A percentile compares a stretch with the other conserved stretches of the same genome.
Evolutionary conservation across 2,797 vertebrate species (phyloP).

Genomic region (Balearica regulorum): DNA sequence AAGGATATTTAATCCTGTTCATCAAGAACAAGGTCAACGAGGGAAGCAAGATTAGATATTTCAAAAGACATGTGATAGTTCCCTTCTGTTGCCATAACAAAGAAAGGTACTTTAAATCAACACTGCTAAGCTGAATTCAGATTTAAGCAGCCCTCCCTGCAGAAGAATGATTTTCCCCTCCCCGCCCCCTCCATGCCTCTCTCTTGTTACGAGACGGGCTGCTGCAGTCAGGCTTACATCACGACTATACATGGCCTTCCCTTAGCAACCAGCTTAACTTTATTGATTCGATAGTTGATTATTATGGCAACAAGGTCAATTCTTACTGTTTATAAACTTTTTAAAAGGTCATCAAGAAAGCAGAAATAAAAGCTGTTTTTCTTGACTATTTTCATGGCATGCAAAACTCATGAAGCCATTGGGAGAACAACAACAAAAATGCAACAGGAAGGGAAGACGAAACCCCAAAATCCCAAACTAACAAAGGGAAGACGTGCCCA

Average conservation of each 20-base stretch:
- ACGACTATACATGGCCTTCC: background rate
- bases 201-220: background rate
- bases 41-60: constrained; percentile 17
- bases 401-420: background rate
- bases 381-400: background rate
- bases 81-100: constrained; percentile 28
- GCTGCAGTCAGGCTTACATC: background rate
- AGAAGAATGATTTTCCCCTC: background rate
- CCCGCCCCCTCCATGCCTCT: background rate
- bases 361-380: background rate
- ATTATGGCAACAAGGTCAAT: constrained; percentile 48
- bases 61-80: background rate
- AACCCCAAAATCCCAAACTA: background rate
- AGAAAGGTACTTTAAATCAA: background rate
- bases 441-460: background rate
- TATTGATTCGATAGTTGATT: constrained; percentile 1
- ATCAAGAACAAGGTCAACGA: constrained; percentile 1
- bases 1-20: constrained; percentile 46
- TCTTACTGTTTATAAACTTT: constrained; percentile 24
- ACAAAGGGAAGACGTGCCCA: background rate
- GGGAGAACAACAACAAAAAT: background rate
- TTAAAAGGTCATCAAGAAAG: constrained; percentile 20
- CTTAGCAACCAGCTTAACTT: constrained; percentile 52
- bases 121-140: background rate
- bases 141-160: background rate